Evolutionary conservation across 2,797 vertebrate genomes (phyloP), one percentile per base, ranked within the genome.

Genomic region (Sitta carolinensis): DNA sequence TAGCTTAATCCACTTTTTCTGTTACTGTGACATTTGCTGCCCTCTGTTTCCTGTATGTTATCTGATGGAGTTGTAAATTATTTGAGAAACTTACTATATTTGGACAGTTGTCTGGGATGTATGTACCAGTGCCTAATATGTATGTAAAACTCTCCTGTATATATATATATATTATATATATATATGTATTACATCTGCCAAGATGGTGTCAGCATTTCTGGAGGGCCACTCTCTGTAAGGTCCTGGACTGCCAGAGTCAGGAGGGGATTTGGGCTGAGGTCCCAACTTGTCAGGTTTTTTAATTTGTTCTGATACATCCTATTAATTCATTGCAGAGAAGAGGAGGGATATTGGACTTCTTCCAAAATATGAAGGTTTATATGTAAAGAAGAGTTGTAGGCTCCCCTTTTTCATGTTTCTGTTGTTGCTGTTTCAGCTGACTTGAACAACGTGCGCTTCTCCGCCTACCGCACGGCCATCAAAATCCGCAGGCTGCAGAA

Each of bases 401-500:
- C 43, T 58, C 7, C 68, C 0, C 34, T 59, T 68, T 62, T 59
- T 95, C 22, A 87, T 3, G 32, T 87, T 83, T 92, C 45, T 95
- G 50, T 78, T 89, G 36, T 34, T 97, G 73, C 94, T 82, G 3
- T 97, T 98, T 89, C 94, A 99, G 99, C 98, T 74, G 99, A 99
- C 97, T 96, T 99, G 96, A 99, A 99, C 98, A 99, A 99, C 0
- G 99, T 99, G 47, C 98, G 99, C 87, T 99, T 99, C 98, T 99
- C 99, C 16, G 99, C 99, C 51, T 99, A 99, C 97, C 98, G 99
- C 87, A 99, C 99, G 4, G 99, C 99, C 76, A 99, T 99, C 98
- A 99, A 99, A 98, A 99, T 99, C 94, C 98, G 99, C 80, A 97
- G 99, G 79, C 98, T 99, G 51, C 99, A 99, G 96, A 99, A 99